Conservation (phyloP, 2,797 vertebrate genomes). For the Sarcoramphus papa region DNA sequence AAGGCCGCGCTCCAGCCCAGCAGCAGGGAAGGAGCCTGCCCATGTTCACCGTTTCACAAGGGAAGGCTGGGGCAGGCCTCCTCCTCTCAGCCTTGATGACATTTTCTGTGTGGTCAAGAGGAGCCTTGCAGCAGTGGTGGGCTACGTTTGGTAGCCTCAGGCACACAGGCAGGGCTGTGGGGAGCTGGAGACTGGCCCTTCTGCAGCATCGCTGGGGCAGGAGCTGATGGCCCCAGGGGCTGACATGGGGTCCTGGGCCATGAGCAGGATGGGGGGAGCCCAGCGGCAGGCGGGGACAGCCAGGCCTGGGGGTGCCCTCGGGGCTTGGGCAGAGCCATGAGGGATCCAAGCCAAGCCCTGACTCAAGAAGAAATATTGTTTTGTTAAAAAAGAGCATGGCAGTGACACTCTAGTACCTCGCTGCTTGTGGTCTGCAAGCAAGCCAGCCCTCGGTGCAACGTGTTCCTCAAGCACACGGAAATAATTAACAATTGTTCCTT, state of each 20-base stretch:
- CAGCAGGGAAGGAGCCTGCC: neutral
- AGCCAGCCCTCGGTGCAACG: neutral
- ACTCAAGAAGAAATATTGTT: neutral
- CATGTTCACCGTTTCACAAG: neutral
- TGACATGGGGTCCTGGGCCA: neutral
- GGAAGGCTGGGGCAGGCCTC: neutral
- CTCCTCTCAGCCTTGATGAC: neutral
- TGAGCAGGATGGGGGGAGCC: neutral
- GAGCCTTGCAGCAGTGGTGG: neutral
- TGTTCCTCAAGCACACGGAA: neutral
- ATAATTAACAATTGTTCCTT: conserved; percentile 23
- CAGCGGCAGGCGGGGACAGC: neutral
- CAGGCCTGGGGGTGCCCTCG: neutral
- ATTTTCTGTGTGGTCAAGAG: neutral
- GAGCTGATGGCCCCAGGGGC: neutral
- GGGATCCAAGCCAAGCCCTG: neutral
- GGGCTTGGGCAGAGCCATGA: neutral
- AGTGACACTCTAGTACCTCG: neutral
- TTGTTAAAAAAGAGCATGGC: neutral
- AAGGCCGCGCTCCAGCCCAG: neutral
- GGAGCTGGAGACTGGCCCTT: neutral
- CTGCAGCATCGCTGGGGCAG: neutral
- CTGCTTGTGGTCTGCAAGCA: neutral
- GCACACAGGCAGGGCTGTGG: neutral
- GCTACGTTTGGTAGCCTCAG: neutral